These are phyloP conservation scores for Drosophila leontia DNA, from an alignment of 1,140 invertebrate genomes.

Conservation along the genomic window DNA sequence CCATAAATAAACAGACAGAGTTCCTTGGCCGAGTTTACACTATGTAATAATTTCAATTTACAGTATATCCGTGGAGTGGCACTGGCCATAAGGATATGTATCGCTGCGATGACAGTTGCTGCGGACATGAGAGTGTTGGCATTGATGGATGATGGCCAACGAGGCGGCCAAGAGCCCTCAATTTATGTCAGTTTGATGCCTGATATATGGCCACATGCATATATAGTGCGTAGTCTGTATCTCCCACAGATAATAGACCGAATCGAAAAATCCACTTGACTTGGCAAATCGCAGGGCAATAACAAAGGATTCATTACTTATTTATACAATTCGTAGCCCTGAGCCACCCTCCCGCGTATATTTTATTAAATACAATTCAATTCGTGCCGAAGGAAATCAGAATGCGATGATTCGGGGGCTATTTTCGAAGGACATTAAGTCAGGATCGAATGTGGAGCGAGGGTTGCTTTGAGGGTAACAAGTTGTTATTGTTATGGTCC, in stretches of 20 bases:
- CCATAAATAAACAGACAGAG: constrained; percentile 67
- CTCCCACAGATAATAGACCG: constrained; percentile 56
- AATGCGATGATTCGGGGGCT: constrained; percentile 54
- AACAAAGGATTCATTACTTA: constrained; percentile 78
- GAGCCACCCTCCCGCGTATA: constrained; percentile 61
- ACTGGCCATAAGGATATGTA: neutral
- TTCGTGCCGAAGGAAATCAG: constrained; percentile 41
- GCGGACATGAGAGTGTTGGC: constrained; percentile 69
- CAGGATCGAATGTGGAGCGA: constrained; percentile 2
- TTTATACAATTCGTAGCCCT: constrained; percentile 57
- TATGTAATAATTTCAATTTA: constrained; percentile 79
- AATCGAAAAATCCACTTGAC: constrained; percentile 62
- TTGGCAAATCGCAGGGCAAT: constrained; percentile 74
- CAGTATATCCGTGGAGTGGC: constrained; percentile 34
- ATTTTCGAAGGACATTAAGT: constrained; percentile 66
- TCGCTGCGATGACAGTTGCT: constrained; percentile 55
- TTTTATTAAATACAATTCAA: constrained; percentile 83
- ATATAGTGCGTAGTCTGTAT: neutral
- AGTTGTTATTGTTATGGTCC: constrained; percentile 77
- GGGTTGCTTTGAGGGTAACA: constrained; percentile 43
- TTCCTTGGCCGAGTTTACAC: constrained; percentile 46
- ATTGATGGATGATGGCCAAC: constrained; percentile 77
- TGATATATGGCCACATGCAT: constrained; percentile 65
- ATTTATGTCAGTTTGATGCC: constrained; percentile 73
- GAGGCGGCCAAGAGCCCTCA: constrained; percentile 30